Conservation (phyloP, 2,797 vertebrate genomes). For the Myoxocephalus aenaeus region DNA sequence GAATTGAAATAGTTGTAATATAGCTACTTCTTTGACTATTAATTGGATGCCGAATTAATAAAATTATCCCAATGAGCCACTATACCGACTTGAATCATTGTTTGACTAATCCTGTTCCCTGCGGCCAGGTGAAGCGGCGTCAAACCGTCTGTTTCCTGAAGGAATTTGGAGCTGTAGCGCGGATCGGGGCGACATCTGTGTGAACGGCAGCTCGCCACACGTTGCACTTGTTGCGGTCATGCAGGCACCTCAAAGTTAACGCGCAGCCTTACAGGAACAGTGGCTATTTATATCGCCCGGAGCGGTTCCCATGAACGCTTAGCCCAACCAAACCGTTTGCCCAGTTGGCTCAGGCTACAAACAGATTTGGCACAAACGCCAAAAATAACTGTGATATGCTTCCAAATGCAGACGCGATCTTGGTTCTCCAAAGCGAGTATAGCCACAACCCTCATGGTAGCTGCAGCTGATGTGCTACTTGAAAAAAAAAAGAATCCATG, state of each 20-base stretch:
- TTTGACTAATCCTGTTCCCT: no score
- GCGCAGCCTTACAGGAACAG: constrained; percentile 58
- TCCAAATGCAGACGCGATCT: constrained; percentile 44
- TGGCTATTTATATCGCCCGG: constrained; percentile 73
- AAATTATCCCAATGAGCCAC: neutral
- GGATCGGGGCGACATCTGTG: neutral
- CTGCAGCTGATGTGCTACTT: constrained; percentile 11
- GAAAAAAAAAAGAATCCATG: constrained; percentile 3
- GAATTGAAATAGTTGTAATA: neutral
- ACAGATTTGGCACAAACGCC: constrained; percentile 75
- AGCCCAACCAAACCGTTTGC: constrained; percentile 66
- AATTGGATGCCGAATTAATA: neutral
- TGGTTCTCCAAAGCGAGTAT: constrained; percentile 35
- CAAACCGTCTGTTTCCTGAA: neutral
- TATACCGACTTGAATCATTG: accelerated
- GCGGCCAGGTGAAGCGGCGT: neutral
- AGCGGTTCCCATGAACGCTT: constrained; percentile 77
- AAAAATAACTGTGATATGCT: constrained; percentile 68
- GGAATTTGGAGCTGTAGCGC: neutral
- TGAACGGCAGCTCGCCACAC: constrained; percentile 33
- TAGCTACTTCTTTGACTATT: neutral
- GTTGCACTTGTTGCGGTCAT: constrained; percentile 79
- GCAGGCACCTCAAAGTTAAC: constrained; percentile 54
- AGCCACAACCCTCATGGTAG: constrained; percentile 37
- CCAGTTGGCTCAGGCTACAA: constrained; percentile 66